Evolutionary conservation across 2,888 invertebrate species (phyloP).

Genomic region (Amiota minor): DNA sequence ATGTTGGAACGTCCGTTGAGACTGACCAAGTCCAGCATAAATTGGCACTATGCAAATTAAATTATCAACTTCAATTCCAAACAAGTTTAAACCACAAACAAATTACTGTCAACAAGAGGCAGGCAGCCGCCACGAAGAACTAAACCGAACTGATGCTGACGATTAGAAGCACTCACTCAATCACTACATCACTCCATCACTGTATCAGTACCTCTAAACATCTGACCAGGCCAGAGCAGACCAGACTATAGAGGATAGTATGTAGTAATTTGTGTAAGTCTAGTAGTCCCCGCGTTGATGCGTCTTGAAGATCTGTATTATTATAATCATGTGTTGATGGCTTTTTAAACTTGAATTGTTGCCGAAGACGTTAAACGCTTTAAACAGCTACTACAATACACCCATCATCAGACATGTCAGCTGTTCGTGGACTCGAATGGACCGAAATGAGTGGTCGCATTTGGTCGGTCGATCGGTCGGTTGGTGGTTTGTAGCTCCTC

Average conservation of each 20-base stretch:
- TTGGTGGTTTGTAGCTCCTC: not conserved
- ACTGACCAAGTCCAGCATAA: slow-evolving; percentile 54
- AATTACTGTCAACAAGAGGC: slow-evolving; percentile 64
- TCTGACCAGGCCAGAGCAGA: too few species aligned
- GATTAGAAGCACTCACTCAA: slow-evolving; percentile 13
- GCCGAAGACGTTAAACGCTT: too few species aligned
- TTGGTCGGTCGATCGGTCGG: not conserved
- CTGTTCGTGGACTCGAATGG: too few species aligned
- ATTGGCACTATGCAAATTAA: slow-evolving; percentile 71
- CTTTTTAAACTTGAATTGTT: slow-evolving; percentile 55
- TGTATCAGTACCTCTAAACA: too few species aligned
- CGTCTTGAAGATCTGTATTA: slow-evolving; percentile 48
- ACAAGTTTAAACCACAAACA: slow-evolving; percentile 58
- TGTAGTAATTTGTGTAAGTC: slow-evolving; percentile 54
- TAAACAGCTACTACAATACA: too few species aligned
- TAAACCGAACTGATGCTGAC: slow-evolving; percentile 22
- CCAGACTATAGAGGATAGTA: not conserved
- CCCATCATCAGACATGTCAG: too few species aligned
- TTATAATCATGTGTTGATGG: slow-evolving; percentile 68
- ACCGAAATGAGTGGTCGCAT: too few species aligned
- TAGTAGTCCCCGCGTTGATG: slow-evolving; percentile 42
- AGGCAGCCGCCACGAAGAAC: slow-evolving; percentile 16
- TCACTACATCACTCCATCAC: not conserved
- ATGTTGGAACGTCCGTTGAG: not conserved
- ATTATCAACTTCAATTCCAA: slow-evolving; percentile 64